These are phyloP conservation scores for Camponotus fellah DNA, from an alignment of 2,888 invertebrate genomes.

Conservation along the genomic window DNA sequence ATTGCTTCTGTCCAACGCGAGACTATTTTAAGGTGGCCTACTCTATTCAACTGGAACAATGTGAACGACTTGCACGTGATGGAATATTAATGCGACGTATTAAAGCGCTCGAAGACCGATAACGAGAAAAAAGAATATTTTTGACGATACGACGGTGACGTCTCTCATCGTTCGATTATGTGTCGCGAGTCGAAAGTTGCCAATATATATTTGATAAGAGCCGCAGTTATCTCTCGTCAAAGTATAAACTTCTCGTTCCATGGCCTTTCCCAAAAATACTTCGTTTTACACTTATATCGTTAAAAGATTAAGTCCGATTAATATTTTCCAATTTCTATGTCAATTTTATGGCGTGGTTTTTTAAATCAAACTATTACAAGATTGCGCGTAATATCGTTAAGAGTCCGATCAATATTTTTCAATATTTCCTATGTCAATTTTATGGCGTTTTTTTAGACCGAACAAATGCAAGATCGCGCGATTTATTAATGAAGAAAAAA, in stretches of 20 bases:
- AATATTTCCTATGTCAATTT: no score
- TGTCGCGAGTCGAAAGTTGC: neutral
- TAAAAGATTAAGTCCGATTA: no score
- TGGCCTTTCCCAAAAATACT: neutral
- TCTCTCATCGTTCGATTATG: conserved; percentile 25
- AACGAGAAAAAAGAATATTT: conserved; percentile 31
- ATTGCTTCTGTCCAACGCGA: conserved; percentile 53
- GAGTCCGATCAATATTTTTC: no score
- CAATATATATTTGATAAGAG: conserved; percentile 12
- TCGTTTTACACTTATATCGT: neutral
- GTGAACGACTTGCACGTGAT: conserved; percentile 49
- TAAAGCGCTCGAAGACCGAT: conserved; percentile 50
- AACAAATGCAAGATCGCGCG: neutral
- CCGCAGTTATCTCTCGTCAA: neutral
- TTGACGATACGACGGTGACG: neutral
- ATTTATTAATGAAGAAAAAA: neutral
- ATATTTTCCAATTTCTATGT: no score
- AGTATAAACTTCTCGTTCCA: neutral
- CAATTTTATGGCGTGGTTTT: no score
- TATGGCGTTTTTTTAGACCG: no score
- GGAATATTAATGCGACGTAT: conserved; percentile 60
- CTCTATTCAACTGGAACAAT: conserved; percentile 65
- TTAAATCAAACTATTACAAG: no score
- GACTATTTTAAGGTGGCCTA: conserved; percentile 65
- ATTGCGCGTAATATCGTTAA: no score